Conservation (phyloP, 1,140 invertebrate species). For the Gyrodactylus salaris region DNA sequence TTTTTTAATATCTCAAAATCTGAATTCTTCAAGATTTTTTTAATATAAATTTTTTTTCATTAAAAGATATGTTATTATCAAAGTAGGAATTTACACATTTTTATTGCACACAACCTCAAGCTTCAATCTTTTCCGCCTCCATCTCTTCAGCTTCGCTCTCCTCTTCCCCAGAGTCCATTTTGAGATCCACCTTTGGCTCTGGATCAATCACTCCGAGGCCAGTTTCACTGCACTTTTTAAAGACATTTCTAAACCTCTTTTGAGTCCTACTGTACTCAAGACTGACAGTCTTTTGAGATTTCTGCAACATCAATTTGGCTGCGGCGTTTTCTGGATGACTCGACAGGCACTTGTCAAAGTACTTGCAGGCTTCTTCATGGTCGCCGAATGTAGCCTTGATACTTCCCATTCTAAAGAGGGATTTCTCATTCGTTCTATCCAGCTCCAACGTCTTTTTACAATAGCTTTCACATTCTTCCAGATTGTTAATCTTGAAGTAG, state of each 20-base stretch:
- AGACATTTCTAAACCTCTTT: not conserved
- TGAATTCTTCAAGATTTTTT: too few relatives aligned
- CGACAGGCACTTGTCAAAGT: not conserved
- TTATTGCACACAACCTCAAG: not conserved
- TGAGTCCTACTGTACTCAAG: not conserved
- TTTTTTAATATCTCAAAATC: too few relatives aligned
- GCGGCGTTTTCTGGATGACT: not conserved
- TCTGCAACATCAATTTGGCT: not conserved
- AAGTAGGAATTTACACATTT: too few relatives aligned
- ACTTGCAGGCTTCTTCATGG: conserved; percentile 1
- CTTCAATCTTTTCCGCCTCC: not conserved
- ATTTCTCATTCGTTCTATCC: not conserved
- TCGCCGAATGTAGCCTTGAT: not conserved
- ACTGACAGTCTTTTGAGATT: not conserved
- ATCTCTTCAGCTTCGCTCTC: not conserved
- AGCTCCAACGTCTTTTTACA: not conserved
- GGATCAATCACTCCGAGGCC: not conserved
- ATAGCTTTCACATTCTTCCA: not conserved
- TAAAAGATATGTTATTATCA: too few relatives aligned
- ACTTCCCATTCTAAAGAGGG: not conserved
- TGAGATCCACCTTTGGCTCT: not conserved
- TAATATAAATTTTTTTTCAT: too few relatives aligned
- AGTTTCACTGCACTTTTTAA: not conserved
- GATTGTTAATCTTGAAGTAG: conserved; percentile 2
- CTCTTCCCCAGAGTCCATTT: not conserved